Conservation (phyloP, 2,888 invertebrate genomes). For the Mesochorus sp. region DNA sequence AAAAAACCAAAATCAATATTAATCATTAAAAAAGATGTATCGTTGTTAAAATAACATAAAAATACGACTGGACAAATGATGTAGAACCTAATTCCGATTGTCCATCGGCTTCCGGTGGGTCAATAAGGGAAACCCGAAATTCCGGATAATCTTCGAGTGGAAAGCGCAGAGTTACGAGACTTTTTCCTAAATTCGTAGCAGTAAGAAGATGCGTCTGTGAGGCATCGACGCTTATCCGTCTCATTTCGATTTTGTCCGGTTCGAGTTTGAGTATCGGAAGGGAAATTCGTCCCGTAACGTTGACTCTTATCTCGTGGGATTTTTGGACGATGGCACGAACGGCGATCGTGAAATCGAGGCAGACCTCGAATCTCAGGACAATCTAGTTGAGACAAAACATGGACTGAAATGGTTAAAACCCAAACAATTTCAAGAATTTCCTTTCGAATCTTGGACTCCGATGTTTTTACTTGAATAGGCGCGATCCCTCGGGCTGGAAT, state of each 20-base stretch:
- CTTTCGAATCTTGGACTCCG: background rate
- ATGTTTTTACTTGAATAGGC: conserved; percentile 61
- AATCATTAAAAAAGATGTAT: background rate
- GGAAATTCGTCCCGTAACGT: conserved; percentile 63
- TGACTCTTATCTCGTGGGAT: conserved; percentile 57
- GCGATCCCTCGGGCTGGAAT: conserved; percentile 68
- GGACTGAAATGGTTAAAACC: too few species aligned
- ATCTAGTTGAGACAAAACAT: conserved; percentile 56
- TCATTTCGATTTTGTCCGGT: conserved; percentile 83
- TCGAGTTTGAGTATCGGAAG: conserved; percentile 82
- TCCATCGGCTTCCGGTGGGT: background rate
- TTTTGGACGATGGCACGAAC: conserved; percentile 66
- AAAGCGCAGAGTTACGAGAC: conserved; percentile 73
- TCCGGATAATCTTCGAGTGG: conserved; percentile 77
- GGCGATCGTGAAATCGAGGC: conserved; percentile 61
- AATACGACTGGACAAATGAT: too few species aligned
- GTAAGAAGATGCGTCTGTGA: conserved; percentile 72
- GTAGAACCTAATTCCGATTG: conserved; percentile 15
- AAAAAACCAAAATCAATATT: background rate
- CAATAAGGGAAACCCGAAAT: conserved; percentile 73
- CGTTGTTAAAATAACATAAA: background rate
- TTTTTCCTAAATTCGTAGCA: conserved; percentile 74
- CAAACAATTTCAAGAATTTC: background rate
- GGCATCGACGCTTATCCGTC: conserved; percentile 81
- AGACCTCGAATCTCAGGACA: conserved; percentile 63